phyloP scores from a whole-genome alignment of 35 echinoderm and acorn worm genomes.

The Amphiura filiformis region DNA sequence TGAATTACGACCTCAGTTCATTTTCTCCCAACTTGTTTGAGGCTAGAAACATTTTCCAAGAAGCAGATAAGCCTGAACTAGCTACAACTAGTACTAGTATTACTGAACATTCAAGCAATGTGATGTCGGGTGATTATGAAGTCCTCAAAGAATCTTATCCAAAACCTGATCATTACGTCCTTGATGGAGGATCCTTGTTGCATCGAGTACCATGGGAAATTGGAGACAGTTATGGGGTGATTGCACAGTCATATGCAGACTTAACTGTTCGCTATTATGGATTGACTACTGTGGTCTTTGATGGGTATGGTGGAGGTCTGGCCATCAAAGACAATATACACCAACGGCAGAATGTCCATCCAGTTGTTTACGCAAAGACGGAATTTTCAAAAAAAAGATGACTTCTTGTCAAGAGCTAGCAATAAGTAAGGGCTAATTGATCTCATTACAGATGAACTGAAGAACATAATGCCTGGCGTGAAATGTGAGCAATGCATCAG shows the following conservation, averaged over 20 bases:
- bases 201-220: constrained; percentile 30
- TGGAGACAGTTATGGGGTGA: constrained; percentile 35
- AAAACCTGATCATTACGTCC: constrained; percentile 44
- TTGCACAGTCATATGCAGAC: constrained; percentile 24
- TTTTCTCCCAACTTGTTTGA: constrained; percentile 46
- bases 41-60: constrained; percentile 16
- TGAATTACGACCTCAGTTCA: constrained; percentile 44
- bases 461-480: neutral
- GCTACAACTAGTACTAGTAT: neutral
- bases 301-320: constrained; percentile 42
- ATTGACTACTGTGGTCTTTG: constrained; percentile 42
- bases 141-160: constrained; percentile 9
- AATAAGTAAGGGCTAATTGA: constrained; percentile 57
- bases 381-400: constrained; percentile 49
- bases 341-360: constrained; percentile 33
- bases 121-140: constrained; percentile 16
- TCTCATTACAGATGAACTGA: constrained; percentile 20
- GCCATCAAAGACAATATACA: constrained; percentile 62
- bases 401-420: constrained; percentile 40
- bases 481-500: constrained; percentile 12
- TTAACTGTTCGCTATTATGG: constrained; percentile 28
- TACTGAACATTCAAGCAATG: neutral
- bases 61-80: constrained; percentile 56
- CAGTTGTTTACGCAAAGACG: constrained; percentile 33
- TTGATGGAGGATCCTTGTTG: constrained; percentile 55